Percentiles rank a stretch among this genome's conserved stretches.
phyloP scores from a whole-genome alignment of 2,888 invertebrate genomes.

The Noctua fimbriata region DNA sequence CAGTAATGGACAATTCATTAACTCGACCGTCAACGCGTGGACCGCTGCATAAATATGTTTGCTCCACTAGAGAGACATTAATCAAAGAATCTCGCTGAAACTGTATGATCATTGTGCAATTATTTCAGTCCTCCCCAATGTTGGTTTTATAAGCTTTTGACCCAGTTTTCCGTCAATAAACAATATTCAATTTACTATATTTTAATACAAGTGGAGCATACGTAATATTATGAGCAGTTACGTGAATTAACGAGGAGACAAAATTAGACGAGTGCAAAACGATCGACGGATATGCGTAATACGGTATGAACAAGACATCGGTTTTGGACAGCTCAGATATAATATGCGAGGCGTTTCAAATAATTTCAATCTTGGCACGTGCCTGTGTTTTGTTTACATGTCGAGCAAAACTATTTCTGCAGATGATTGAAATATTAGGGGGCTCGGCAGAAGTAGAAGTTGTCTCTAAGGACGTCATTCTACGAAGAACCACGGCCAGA shows the following conservation, averaged over 20 bases:
- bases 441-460: neutral
- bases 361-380: slow-evolving; percentile 41
- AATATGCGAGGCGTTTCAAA: slow-evolving; percentile 21
- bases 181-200: slow-evolving; percentile 38
- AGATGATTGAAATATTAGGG: slow-evolving; percentile 2
- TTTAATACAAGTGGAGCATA: slow-evolving; percentile 29
- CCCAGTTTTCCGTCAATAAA: slow-evolving; percentile 49
- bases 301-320: slow-evolving; percentile 26
- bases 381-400: slow-evolving; percentile 54
- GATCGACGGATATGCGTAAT: slow-evolving; percentile 49
- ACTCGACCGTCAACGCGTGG: slow-evolving; percentile 57
- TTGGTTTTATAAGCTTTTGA: slow-evolving; percentile 55
- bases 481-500: neutral
- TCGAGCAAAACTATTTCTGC: slow-evolving; percentile 32
- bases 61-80: slow-evolving; percentile 29
- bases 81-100: slow-evolving; percentile 39
- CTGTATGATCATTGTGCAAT: slow-evolving; percentile 26
- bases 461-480: neutral
- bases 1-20: slow-evolving; percentile 70
- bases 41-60: slow-evolving; percentile 41
- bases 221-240: slow-evolving; percentile 39
- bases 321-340: slow-evolving; percentile 38
- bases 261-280: slow-evolving; percentile 53
- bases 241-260: slow-evolving; percentile 51
- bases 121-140: slow-evolving; percentile 36